Base-by-base conservation (phyloP, 1,140 invertebrate genomes). In the Oncopeltus fasciatus region DNA sequence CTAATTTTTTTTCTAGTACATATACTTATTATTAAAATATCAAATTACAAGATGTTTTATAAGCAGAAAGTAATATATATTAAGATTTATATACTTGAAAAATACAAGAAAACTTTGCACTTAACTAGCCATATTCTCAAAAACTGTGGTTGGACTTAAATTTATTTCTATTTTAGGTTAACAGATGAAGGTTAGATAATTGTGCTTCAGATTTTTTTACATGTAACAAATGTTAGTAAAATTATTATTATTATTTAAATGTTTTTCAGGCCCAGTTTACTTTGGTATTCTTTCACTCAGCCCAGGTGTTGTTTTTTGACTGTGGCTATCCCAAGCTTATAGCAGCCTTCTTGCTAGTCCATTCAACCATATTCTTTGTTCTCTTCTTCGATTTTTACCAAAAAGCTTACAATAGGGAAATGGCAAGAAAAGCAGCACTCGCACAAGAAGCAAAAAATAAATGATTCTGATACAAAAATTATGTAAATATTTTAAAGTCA, bases 311-410 rank as follows among this genome's bases (percentile, higher is more conserved):
- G 44, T 77, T 86, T 31, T 81, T 79, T 65, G 83, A 85, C 63
- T 90, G 87, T 69, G 79, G 84, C 61, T 90, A 88, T 68, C 87
- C 86, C 2, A 84, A 80, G 67, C 73, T 88, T 62, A 83, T 91
- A 18, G 86, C 86, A 2, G 76, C 81, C 60, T 78, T 91, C 51
- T 73, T 94, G 57, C 76, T 93, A 65, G 76, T 91, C 1, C 92
- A 95, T 73, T 90, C 92, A 2, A 79, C 86, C 24, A 90, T 95
- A 66, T 96, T 96, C 80, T 90, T 95, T 73, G 80, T 81, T 21
- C 81, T 95, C 28, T 95, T 95, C 78, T 85, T 82, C 65, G 85
- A 95, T 75, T 96, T 95, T 77, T 96, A 95, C 74, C 80, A 85
- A 65, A 85, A 86, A 72, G 86, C 88, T 64, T 92, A 94, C 68